These are phyloP conservation scores for Tetranychus truncatus DNA, from an alignment of 2,888 invertebrate species.

Conservation along the genomic window DNA sequence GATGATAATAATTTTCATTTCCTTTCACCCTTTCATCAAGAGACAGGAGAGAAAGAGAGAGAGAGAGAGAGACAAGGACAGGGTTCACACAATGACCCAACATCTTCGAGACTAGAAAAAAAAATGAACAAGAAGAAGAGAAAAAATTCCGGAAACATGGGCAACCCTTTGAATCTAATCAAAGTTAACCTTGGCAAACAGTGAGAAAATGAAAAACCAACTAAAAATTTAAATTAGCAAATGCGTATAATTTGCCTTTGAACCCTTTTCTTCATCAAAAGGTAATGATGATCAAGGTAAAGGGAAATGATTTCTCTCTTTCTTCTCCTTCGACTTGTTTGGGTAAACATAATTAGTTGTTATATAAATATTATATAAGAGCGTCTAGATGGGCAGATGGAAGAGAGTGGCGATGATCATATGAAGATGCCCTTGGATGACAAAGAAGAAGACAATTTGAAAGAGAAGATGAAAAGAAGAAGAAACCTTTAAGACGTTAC, in stretches of 20 bases:
- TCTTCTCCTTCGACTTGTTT: background rate
- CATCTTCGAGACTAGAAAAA: too few relatives aligned
- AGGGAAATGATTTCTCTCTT: background rate
- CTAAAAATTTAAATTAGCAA: background rate
- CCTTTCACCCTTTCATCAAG: too few relatives aligned
- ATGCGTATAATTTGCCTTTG: background rate
- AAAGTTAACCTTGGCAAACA: too few relatives aligned
- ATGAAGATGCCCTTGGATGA: background rate
- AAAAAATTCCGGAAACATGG: too few relatives aligned
- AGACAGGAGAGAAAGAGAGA: too few relatives aligned
- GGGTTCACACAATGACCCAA: too few relatives aligned
- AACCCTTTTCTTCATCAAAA: background rate
- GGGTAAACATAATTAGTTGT: background rate
- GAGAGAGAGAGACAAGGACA: too few relatives aligned
- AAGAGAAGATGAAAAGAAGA: background rate
- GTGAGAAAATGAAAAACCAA: too few relatives aligned
- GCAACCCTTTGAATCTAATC: too few relatives aligned
- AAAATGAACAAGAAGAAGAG: too few relatives aligned
- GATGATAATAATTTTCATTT: too few relatives aligned
- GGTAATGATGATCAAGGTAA: background rate
- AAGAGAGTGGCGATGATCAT: background rate
- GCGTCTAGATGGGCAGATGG: background rate
- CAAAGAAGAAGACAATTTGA: background rate
- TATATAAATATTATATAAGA: background rate
- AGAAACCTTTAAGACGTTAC: background rate